phyloP scores from a whole-genome alignment of 1,140 invertebrate species.

The Nephila pilipes region DNA sequence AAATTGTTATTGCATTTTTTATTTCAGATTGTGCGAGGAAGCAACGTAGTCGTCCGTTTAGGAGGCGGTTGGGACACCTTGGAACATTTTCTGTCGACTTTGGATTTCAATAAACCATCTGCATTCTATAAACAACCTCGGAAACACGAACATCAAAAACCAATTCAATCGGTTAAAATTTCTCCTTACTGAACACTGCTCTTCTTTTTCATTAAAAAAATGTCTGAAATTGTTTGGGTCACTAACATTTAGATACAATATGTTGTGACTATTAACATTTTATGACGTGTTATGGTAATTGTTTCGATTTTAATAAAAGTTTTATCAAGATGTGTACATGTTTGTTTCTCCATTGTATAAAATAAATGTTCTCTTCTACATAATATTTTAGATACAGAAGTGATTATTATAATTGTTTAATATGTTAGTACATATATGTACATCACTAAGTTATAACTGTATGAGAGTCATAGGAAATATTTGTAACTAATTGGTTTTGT shows the following conservation, averaged over 20 bases:
- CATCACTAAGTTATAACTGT: slow-evolving; percentile 1
- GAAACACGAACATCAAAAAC: slow-evolving; percentile 15
- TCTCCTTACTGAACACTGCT: neutral
- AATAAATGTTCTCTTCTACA: too few relatives aligned
- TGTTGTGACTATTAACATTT: neutral
- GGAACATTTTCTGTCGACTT: slow-evolving; percentile 88
- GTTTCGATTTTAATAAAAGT: slow-evolving; percentile 36
- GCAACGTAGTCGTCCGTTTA: slow-evolving; percentile 95
- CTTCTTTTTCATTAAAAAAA: too few relatives aligned
- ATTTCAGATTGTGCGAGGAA: slow-evolving; percentile 81
- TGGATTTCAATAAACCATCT: slow-evolving; percentile 28
- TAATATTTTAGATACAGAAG: too few relatives aligned
- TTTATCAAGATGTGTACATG: too few relatives aligned
- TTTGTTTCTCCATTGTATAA: too few relatives aligned
- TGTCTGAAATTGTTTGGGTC: neutral
- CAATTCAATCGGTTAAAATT: neutral
- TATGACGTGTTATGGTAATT: neutral
- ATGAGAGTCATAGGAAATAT: too few relatives aligned
- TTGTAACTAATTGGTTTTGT: too few relatives aligned
- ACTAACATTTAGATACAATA: neutral
- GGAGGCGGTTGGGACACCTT: slow-evolving; percentile 95
- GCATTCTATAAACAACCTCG: neutral
- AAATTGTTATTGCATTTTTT: too few relatives aligned
- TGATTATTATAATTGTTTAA: neutral
- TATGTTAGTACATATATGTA: neutral